Evolutionary conservation across 1,140 invertebrate genomes (phyloP).

Genomic region (Doryteuthis pealeii): DNA sequence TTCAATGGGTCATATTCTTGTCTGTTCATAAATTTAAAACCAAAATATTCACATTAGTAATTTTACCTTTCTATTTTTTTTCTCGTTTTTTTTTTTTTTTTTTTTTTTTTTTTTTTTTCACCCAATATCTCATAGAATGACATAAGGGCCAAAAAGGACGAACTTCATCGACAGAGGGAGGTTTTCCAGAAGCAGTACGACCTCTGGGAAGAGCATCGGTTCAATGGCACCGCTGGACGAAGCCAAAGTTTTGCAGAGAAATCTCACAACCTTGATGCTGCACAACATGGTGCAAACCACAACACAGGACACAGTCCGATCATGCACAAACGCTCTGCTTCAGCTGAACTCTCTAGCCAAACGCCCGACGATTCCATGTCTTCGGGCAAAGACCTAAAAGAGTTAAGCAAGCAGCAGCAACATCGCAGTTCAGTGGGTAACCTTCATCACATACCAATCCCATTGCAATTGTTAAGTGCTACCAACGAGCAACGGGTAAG

Average conservation of each 20-base stretch:
- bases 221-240: constrained; percentile 9
- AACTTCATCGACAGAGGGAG: constrained; percentile 31
- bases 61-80: no score
- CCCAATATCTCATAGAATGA: constrained; percentile 28
- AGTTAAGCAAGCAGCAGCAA: constrained; percentile 18
- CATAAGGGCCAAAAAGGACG: constrained; percentile 17
- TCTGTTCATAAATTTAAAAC: no score
- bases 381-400: constrained; percentile 25
- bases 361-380: constrained; percentile 26
- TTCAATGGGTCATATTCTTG: no score
- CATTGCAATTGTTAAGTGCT: constrained; percentile 75
- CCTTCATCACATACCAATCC: constrained; percentile 25
- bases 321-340: constrained; percentile 43
- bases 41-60: no score
- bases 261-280: constrained; percentile 1
- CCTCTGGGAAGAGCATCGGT: constrained; percentile 37
- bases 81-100: no score
- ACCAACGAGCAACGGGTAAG: constrained; percentile 79
- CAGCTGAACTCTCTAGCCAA: constrained; percentile 42
- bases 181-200: constrained; percentile 46
- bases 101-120: neutral
- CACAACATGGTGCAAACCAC: constrained; percentile 16
- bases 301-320: constrained; percentile 14
- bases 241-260: constrained; percentile 9
- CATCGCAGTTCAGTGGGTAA: constrained; percentile 29